A percentile compares a stretch with the other conserved stretches of the same genome.
Evolutionary conservation across 2,888 invertebrate species (phyloP).

Genomic region (Stramonita haemastoma): DNA sequence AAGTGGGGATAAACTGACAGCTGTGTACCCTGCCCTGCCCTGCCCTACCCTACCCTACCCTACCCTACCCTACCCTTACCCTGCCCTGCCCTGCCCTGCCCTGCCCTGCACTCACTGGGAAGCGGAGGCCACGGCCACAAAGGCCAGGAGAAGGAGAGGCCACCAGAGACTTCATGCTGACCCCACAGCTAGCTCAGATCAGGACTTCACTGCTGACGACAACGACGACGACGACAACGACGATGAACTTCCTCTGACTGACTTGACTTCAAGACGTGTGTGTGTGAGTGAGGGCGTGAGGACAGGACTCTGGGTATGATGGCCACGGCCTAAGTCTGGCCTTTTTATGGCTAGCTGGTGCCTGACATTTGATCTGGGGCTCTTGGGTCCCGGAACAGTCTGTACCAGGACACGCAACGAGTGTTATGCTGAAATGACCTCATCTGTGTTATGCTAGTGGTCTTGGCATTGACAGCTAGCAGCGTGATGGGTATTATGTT

Average conservation of each 20-base stretch:
- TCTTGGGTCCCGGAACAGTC: background rate
- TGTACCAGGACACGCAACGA: background rate
- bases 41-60: too few relatives aligned
- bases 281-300: background rate
- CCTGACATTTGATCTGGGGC: background rate
- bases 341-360: background rate
- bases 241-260: background rate
- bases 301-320: background rate
- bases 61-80: too few relatives aligned
- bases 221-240: too few relatives aligned
- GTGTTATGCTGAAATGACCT: background rate
- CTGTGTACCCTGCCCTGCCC: too few relatives aligned
- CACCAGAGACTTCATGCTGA: background rate
- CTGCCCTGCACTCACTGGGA: too few relatives aligned
- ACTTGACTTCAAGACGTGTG: background rate
- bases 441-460: too few relatives aligned
- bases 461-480: too few relatives aligned
- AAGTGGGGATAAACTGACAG: too few relatives aligned
- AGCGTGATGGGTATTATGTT: too few relatives aligned
- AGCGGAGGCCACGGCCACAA: background rate
- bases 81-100: too few relatives aligned
- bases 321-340: background rate
- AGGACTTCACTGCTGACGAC: background rate
- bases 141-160: background rate
- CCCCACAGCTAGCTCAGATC: background rate